phyloP scores from a whole-genome alignment of 2,797 vertebrate genomes.

The Dermochelys coriacea region DNA sequence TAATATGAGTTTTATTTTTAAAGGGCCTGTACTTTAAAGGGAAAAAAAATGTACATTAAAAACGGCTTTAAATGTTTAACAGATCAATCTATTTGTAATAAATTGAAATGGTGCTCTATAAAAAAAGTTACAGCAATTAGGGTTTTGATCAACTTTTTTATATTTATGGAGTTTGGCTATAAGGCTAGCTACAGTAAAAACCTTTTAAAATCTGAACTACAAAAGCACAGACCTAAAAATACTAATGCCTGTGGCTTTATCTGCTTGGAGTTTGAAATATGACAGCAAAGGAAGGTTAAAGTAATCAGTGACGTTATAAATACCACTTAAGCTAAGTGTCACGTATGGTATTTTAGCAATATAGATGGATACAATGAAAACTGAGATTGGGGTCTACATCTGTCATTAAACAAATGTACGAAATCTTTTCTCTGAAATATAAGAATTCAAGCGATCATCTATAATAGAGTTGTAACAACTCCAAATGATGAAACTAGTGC shows the following conservation, averaged over 20 bases:
- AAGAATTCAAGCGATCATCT: background rate
- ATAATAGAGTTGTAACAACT: constrained; percentile 24
- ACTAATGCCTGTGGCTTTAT: background rate
- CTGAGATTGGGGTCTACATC: background rate
- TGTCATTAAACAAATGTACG: constrained; percentile 27
- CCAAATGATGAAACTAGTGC: constrained; percentile 14
- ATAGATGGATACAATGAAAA: constrained; percentile 21
- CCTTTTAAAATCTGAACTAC: background rate
- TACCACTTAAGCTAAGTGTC: background rate
- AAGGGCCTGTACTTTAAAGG: background rate
- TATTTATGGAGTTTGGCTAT: background rate
- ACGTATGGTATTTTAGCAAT: background rate
- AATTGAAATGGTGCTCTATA: background rate
- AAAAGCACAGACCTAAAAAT: background rate
- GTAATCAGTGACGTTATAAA: constrained; percentile 25
- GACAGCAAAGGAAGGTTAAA: constrained; percentile 35
- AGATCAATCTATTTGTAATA: background rate
- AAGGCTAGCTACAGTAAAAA: background rate
- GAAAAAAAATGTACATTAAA: background rate
- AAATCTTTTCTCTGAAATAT: constrained; percentile 30
- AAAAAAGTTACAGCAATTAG: background rate
- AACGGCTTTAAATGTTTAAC: background rate
- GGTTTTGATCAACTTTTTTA: background rate
- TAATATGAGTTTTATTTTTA: rapidly evolving
- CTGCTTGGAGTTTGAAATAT: constrained; percentile 45